Conservation (phyloP, 2,888 invertebrate genomes). For the Entomobrya proxima region DNA sequence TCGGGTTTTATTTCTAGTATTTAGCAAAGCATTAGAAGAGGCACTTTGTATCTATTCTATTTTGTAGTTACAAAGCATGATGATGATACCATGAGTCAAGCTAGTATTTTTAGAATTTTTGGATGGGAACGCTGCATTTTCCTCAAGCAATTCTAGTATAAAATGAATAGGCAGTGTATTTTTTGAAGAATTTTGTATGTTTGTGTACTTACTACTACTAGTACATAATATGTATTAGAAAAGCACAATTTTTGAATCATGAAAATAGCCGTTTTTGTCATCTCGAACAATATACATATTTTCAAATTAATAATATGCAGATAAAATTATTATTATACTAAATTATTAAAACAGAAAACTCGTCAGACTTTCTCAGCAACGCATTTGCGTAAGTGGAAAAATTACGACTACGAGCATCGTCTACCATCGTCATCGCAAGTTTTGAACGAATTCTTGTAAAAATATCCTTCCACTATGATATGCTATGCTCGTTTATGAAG, state of each 20-base stretch:
- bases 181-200: no score
- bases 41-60: no score
- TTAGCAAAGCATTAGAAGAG: neutral
- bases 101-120: slow-evolving; percentile 61
- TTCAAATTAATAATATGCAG: no score
- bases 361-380: neutral
- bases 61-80: slow-evolving; percentile 6
- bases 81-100: slow-evolving; percentile 50
- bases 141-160: neutral
- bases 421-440: neutral
- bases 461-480: neutral
- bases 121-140: slow-evolving; percentile 61
- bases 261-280: no score
- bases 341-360: neutral
- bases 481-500: neutral
- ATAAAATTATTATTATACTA: no score
- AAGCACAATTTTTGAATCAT: no score
- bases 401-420: neutral
- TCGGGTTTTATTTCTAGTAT: neutral
- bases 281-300: no score
- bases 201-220: no score
- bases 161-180: neutral
- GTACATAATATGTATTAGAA: no score
- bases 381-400: neutral
- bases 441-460: neutral